Evolutionary conservation across 2,888 invertebrate genomes (phyloP), one percentile per base, ranked within the genome.

Genomic region (Automeris io): DNA sequence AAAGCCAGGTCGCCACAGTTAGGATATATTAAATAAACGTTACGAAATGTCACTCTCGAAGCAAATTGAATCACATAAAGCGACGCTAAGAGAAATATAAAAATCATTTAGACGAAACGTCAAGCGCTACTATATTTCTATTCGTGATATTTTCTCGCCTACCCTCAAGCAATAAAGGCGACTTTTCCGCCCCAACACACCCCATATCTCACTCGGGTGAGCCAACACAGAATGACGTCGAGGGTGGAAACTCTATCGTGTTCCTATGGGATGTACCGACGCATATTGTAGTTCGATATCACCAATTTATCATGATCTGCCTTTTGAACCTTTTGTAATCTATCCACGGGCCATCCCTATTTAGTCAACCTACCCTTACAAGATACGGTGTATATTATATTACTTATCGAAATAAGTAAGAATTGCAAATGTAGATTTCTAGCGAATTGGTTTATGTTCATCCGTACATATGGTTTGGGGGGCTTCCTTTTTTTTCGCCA

Each of bases 341-440:
- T 21, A 11, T 23, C 2, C 19, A 23, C 11, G 34, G 26, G 7
- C 38, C 34, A 6, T 0, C 5, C 2, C 7, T n/a, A 7, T 37
- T 37, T 61, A 58, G 68, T 39, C 42, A 25, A 13, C 41, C 35
- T 37, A 38, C 55, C 55, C 49, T 49, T 51, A 49, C 51, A 54
- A 57, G 50, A 61, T 55, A 57, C 50, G 48, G 49, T 54, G 60
- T 65, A 66, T 61, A 65, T 66, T 56, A 55, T 57, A 63, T 68
- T 66, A 68, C 63, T 60, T 66, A 64, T 56, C 48, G 61, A 51
- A 57, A 60, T 67, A 64, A 61, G 65, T 61, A 59, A 61, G 60
- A 61, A 61, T 69, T 58, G 55, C 49, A 47, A 59, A 67, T 65
- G 62, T 57, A 61, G 58, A 62, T 65, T 68, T 57, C 48, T 48